Conservation (phyloP, 2,888 invertebrate genomes). For the Gortyna flavago region DNA sequence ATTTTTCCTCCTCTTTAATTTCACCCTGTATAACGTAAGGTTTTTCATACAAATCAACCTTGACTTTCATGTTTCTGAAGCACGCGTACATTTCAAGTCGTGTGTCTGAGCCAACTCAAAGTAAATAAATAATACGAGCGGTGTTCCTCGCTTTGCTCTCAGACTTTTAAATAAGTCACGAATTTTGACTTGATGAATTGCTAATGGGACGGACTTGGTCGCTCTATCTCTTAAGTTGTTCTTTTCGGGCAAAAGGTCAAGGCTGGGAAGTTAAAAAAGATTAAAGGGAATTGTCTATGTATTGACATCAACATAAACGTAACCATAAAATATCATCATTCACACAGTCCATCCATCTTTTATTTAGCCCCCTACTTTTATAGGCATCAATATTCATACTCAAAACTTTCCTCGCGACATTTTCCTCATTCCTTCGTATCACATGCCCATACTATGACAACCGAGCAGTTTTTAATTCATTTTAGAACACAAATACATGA, state of each 20-base stretch:
- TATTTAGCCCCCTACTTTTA: no score
- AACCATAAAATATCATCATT: no score
- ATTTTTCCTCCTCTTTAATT: background rate
- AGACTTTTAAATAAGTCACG: constrained; percentile 59
- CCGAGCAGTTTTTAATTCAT: background rate
- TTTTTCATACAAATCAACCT: background rate
- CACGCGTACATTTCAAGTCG: background rate
- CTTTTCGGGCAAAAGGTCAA: constrained; percentile 36
- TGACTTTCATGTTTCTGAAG: background rate
- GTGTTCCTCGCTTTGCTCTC: constrained; percentile 33
- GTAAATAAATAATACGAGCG: constrained; percentile 56
- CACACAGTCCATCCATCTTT: no score
- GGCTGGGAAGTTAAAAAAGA: constrained; percentile 10
- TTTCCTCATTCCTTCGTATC: no score
- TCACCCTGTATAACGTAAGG: background rate
- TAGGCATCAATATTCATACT: no score
- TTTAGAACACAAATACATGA: background rate
- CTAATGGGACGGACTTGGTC: constrained; percentile 40
- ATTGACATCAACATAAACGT: background rate
- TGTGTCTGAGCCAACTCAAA: constrained; percentile 17
- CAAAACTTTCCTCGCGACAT: no score
- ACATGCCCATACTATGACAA: no score
- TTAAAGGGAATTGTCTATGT: constrained; percentile 8
- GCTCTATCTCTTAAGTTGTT: constrained; percentile 22
- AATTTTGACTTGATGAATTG: constrained; percentile 57